Evolutionary conservation across 2,888 invertebrate genomes (phyloP).

Genomic region (Sesia bembeciformis): DNA sequence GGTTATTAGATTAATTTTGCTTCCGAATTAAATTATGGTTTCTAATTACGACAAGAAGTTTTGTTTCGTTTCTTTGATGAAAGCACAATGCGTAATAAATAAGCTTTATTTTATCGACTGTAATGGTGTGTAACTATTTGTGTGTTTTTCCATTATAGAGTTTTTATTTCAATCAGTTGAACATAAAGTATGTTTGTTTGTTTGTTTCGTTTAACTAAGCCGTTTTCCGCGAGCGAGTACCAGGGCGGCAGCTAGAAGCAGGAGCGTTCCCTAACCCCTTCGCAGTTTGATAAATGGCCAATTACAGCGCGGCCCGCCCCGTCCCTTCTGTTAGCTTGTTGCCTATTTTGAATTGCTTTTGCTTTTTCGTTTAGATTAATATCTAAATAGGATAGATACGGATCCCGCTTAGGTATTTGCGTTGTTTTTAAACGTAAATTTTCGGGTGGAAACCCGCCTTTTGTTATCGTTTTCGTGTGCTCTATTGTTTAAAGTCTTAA

Average conservation of each 20-base stretch:
- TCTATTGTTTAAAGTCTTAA: conserved; percentile 51
- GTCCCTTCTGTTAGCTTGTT: conserved; percentile 74
- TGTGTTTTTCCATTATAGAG: too few species aligned
- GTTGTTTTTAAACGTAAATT: conserved; percentile 75
- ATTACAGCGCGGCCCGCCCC: conserved; percentile 66
- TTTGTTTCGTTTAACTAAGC: conserved; percentile 15
- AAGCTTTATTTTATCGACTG: too few species aligned
- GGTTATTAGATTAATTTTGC: conserved; percentile 49
- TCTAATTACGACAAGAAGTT: conserved; percentile 4
- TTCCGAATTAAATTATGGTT: conserved; percentile 14
- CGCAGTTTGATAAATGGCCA: conserved; percentile 76
- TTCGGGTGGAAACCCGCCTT: conserved; percentile 30
- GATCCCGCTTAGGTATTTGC: conserved; percentile 71
- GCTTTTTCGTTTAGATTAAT: conserved; percentile 75
- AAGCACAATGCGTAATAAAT: too few species aligned
- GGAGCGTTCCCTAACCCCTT: conserved; percentile 69
- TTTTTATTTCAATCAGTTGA: too few species aligned
- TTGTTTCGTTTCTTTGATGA: too few species aligned
- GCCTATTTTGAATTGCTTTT: conserved; percentile 75
- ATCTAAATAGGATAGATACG: conserved; percentile 75
- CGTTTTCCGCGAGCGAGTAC: conserved; percentile 31
- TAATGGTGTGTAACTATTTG: too few species aligned
- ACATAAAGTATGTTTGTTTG: conserved; percentile 15
- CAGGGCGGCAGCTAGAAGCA: conserved; percentile 51
- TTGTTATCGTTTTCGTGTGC: conserved; percentile 43